Conservation (phyloP, 2,113 vertebrate genomes). For the Maccullochella peelii region DNA sequence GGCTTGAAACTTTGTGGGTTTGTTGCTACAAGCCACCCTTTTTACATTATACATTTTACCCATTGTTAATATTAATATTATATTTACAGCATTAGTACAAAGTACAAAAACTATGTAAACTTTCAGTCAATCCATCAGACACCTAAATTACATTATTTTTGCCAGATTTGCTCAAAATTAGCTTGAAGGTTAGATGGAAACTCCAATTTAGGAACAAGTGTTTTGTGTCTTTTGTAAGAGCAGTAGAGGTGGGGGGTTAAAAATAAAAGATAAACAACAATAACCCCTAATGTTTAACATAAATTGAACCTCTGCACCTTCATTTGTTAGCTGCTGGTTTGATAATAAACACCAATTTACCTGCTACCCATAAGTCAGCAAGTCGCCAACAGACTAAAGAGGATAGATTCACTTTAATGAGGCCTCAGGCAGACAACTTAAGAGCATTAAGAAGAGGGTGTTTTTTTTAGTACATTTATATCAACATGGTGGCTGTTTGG, state of each 20-base stretch:
- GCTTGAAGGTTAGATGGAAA: neutral
- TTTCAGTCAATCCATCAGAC: neutral
- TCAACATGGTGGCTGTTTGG: constrained; percentile 8
- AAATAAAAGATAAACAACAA: neutral
- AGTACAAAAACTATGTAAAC: neutral
- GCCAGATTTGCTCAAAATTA: neutral
- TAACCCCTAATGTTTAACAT: neutral
- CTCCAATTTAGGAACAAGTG: neutral
- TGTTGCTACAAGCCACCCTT: too few relatives aligned
- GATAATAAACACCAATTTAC: constrained; percentile 15
- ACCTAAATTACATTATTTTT: neutral
- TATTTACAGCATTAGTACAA: neutral
- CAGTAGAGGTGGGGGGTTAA: neutral
- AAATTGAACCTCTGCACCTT: neutral
- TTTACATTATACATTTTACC: neutral
- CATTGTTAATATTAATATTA: neutral
- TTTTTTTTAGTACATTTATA: constrained; percentile 1
- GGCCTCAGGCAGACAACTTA: constrained; percentile 30
- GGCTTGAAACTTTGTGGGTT: too few relatives aligned
- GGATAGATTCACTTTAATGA: constrained; percentile 37
- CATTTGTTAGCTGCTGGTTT: constrained; percentile 5
- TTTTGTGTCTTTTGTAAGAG: neutral
- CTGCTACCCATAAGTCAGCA: constrained; percentile 17
- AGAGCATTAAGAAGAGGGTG: constrained; percentile 25
- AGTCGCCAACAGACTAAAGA: constrained; percentile 35